Base-by-base conservation (phyloP, 2,113 vertebrate species). In the Prionailurus bengalensis region DNA sequence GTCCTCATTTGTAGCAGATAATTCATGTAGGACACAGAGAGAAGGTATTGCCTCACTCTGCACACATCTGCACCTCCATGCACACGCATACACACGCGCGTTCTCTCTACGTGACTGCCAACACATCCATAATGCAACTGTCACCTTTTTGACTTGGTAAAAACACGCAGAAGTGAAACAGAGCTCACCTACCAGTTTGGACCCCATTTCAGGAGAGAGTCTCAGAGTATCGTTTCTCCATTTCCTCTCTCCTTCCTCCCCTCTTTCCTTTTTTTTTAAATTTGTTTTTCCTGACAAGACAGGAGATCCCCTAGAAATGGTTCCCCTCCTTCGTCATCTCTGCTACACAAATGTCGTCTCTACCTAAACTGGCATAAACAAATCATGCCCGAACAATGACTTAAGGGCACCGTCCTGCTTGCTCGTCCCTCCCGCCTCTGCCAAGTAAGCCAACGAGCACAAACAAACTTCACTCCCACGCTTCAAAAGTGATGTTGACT, bases 51-150 rank as follows among this genome's bases (percentile, higher is more conserved):
- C 53, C n/a, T 71, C 9, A 9, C 7, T 23, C 73, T 48, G 14
- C 8, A 15, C 29, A 55, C 36, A 11, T 23, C 39, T 4, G 4
- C 7, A 5, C 45, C 25, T 4, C 1, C 48, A 12, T 1, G 5
- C 53, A n/a, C 4, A 5, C 6, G 36, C 5, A n/a, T 5, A 12
- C 74, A 36, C 23, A 12, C 0, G 2, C 53, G 11, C 21, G 16
- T 29, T 73, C 42, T 74, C 45, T 70, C 21, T 39, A 12, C 8
- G 14, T 6, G 21, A 71, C 1, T 33, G 8, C 42, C 36, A 76
- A 10, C 16, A 13, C 27, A 39, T 9, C 14, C 8, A 2, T 25
- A 10, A 86, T 23, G 71, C 65, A n/a, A 51, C 55, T 66, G 36
- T 42, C 36, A 45, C 65, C 9, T 68, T 80, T 76, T 45, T 31